Evolutionary conservation across 2,113 vertebrate species (phyloP).

Genomic region (Tamias sibiricus): DNA sequence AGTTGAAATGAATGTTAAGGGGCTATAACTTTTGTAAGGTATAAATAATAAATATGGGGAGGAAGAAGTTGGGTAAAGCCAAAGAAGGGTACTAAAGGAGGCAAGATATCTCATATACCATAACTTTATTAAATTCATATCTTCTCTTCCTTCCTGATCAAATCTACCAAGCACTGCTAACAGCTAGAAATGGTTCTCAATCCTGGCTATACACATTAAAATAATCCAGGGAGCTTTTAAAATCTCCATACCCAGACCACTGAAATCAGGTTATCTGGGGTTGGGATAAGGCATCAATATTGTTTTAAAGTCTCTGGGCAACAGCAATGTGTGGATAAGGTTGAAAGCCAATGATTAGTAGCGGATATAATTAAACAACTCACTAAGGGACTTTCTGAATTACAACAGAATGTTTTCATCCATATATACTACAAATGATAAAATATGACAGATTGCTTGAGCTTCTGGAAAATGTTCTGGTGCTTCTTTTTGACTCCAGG

Average conservation of each 20-base stretch:
- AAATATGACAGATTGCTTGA: neutral
- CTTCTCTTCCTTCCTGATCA: neutral
- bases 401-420: neutral
- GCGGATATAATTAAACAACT: neutral
- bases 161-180: constrained; percentile 14
- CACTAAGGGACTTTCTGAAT: neutral
- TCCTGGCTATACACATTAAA: constrained; percentile 1
- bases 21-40: neutral
- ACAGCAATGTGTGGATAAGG: neutral
- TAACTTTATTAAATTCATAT: neutral
- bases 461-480: constrained; percentile 11
- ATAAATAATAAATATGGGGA: neutral
- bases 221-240: constrained; percentile 23
- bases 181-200: neutral
- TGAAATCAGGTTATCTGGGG: neutral
- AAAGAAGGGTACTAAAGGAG: neutral
- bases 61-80: neutral
- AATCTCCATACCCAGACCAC: neutral
- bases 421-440: neutral
- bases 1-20: neutral
- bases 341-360: neutral
- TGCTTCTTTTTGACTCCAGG: neutral
- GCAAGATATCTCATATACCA: neutral
- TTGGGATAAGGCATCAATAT: neutral
- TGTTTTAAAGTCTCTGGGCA: neutral